Evolutionary conservation across 2,797 vertebrate genomes (phyloP).

Genomic region (Argyrosomus regius): DNA sequence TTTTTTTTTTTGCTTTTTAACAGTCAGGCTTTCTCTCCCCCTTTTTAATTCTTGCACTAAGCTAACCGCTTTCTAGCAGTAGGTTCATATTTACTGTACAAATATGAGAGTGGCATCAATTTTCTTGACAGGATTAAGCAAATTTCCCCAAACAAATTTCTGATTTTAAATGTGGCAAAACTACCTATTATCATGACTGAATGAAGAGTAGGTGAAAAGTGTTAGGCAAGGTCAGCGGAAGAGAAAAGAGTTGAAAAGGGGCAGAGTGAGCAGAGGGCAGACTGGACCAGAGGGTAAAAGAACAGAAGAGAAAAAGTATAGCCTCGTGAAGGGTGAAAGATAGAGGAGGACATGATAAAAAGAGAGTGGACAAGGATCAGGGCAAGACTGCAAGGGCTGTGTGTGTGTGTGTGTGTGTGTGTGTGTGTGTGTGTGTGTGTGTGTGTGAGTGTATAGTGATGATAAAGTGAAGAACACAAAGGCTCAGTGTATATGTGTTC

Average conservation of each 20-base stretch:
- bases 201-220: neutral
- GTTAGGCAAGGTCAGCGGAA: neutral
- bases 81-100: neutral
- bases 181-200: neutral
- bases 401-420: constrained; percentile 11
- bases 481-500: constrained; percentile 3
- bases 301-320: constrained; percentile 8
- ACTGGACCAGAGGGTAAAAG: constrained; percentile 41
- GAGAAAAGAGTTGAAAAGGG: constrained; percentile 17
- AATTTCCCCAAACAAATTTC: neutral
- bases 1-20: neutral
- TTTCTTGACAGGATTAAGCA: neutral
- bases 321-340: constrained; percentile 43
- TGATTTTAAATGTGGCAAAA: constrained; percentile 2
- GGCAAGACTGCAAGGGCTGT: constrained; percentile 17
- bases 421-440: constrained; percentile 4
- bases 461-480: constrained; percentile 32
- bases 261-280: constrained; percentile 27
- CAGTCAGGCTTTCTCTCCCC: neutral
- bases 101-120: neutral
- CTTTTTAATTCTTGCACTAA: neutral
- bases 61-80: neutral
- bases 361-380: constrained; percentile 22
- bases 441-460: constrained; percentile 7
- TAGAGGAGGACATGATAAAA: constrained; percentile 57